Evolutionary conservation across 2,888 invertebrate species (phyloP).

Genomic region (Platycnemis pennipes): DNA sequence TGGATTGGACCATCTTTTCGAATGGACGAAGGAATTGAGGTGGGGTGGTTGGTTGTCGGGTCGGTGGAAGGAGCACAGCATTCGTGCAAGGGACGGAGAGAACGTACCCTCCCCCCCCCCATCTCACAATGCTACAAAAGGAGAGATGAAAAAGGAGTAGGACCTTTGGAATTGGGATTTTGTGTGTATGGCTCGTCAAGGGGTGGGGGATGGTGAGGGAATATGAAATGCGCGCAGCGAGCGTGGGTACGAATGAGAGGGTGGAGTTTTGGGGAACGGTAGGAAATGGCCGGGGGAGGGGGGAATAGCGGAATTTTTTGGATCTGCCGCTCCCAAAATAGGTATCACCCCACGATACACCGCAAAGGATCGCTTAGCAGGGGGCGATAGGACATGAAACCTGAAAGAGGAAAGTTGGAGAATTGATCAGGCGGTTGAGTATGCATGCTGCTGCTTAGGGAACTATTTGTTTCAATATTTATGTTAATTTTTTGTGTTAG

Average conservation of each 20-base stretch:
- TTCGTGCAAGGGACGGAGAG: not conserved
- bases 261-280: too few species aligned
- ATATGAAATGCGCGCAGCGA: not conserved
- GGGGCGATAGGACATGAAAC: not conserved
- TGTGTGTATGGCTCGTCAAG: not conserved
- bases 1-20: constrained; percentile 18
- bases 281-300: not conserved
- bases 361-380: not conserved
- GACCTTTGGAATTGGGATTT: constrained; percentile 1
- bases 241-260: not conserved
- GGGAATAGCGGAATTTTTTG: not conserved
- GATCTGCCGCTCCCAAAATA: too few species aligned
- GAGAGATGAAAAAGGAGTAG: not conserved
- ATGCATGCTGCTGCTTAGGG: too few species aligned
- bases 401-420: not conserved
- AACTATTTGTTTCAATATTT: too few species aligned
- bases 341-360: not conserved
- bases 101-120: not conserved
- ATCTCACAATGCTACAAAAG: not conserved
- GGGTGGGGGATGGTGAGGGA: not conserved
- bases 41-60: not conserved
- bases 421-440: too few species aligned
- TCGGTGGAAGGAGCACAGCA: too few species aligned
- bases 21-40: constrained; percentile 5
- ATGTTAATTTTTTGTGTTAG: too few species aligned